Evolutionary conservation across 2,888 invertebrate genomes (phyloP), one percentile per base, ranked within the genome.

Genomic region (Eudemis profundana): DNA sequence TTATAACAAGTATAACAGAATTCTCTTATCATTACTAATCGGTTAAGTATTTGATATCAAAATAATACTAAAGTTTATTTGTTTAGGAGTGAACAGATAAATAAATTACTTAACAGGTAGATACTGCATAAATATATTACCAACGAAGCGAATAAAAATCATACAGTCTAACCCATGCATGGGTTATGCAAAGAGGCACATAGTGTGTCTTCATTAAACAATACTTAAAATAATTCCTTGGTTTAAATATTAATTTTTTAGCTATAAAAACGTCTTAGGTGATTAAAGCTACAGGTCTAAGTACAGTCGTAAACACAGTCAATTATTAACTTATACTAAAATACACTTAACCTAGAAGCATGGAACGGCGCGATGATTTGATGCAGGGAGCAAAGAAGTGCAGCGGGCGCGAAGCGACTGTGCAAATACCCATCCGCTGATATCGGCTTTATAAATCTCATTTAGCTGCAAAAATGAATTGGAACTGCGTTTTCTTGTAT

Each of bases 221-320:
- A 33, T 14, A 10, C 15, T 19, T 57, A 44, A 29, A 46, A 46
- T 1, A 14, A 33, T 57, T 46, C 33, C 33, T 8, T 27, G 27
- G 3, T 56, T 17, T 14, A 46, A 21, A 33, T 14, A 12, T 47
- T 36, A 4, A 47, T 14, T 33, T n/a, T n/a, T n/a, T 33, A 23
- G 5, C 33, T 33, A 33, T 33, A 33, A 36, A 15, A 36, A 36
- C 38, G 23, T 38, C 59, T 59, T 36, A 59, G 47, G 15, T 23
- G 47, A 36, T 46, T 46, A 46, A 57, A 57, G 33, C 46, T 44
- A 57, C 57, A 49, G 27, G 29, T 49, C n/a, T 57, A 56, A 38
- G 10, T 33, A 49, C 15, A 49, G 21, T 57, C 17, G 29, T 50
- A 46, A 56, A 46, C 19, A 46, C 56, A 57, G 44, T 59, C 47